Evolutionary conservation across 2,797 vertebrate genomes (phyloP), one percentile per base, ranked within the genome.

Genomic region (Urophycis tenuis): DNA sequence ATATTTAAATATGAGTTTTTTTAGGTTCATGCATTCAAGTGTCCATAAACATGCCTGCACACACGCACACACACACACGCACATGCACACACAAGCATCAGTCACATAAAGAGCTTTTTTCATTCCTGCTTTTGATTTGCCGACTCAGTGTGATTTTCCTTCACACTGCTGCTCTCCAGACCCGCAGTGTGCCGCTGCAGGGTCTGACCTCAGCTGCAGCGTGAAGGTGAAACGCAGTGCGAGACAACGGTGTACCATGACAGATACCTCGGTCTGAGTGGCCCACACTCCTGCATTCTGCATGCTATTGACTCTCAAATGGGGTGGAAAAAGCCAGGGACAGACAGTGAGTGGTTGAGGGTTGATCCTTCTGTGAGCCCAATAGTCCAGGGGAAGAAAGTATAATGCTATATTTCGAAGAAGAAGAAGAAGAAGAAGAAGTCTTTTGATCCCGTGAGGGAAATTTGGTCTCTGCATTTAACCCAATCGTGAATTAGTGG

Each of bases 131-230:
- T 29, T 67, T 11, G 60, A 49, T 67, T 29, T 12, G 11, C n/a
- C n/a, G 3, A 49, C 19, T 19, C 41, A 19, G 41, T 49, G 41
- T 17, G 41, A 49, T 49, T 49, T 49, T 49, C 41, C 41, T 49
- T 15, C 17, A 4, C 39, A 3, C 81, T 83, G 75, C 77, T 1
- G 73, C 64, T 67, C 64, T 41, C 74, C 36, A 8, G 75, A 73
- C 19, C 80, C 78, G 6, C 53, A 25, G 75, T 85, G 80, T 77
- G 77, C 49, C 39, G 86, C 85, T 90, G 91, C 92, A 90, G 88
- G 87, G 84, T 92, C 90, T 9, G 88, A 81, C 79, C 22, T 75
- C n/a, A 39, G 9, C 72, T 22, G 64, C 49, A 34, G 53, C 19
- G 31, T 25, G 45, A 8, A 10, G 45, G 29, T 0, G 30, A 70